Conservation (phyloP, 2,113 vertebrate species). For the Callospermophilus lateralis region DNA sequence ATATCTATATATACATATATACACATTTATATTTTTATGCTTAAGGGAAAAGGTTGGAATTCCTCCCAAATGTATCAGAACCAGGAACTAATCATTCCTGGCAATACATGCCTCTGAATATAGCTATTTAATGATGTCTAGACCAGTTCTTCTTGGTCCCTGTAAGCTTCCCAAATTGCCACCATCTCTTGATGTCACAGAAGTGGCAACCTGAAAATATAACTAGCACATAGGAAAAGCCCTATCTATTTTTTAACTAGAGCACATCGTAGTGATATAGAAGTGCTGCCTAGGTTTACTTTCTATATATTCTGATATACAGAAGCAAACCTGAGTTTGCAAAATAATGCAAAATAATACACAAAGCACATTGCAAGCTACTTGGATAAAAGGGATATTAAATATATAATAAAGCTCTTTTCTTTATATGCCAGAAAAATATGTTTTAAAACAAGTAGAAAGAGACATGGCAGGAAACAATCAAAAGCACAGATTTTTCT, state of each 20-base stretch:
- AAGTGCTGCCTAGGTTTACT: neutral
- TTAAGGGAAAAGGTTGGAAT: conserved; percentile 33
- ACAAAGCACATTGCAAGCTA: conserved; percentile 7
- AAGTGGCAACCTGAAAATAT: neutral
- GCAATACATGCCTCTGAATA: neutral
- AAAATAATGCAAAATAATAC: conserved; percentile 34
- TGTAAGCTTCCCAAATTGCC: conserved; percentile 30
- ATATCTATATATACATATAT: neutral
- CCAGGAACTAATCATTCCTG: neutral
- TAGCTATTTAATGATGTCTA: neutral
- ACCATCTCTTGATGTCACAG: neutral
- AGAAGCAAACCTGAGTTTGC: conserved; percentile 47
- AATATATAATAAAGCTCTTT: neutral
- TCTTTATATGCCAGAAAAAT: neutral
- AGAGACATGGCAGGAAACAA: conserved; percentile 23
- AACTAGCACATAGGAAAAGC: neutral
- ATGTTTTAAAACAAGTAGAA: conserved; percentile 46
- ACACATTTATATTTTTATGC: conserved; percentile 33
- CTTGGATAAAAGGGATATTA: conserved; percentile 31
- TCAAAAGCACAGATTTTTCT: conserved; percentile 59
- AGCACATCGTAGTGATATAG: neutral
- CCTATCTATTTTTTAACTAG: neutral
- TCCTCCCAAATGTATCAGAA: neutral
- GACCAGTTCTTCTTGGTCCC: neutral
- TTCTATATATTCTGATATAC: neutral